Evolutionary conservation across 2,113 vertebrate genomes (phyloP).

Genomic region (Myiagra hebetior): DNA sequence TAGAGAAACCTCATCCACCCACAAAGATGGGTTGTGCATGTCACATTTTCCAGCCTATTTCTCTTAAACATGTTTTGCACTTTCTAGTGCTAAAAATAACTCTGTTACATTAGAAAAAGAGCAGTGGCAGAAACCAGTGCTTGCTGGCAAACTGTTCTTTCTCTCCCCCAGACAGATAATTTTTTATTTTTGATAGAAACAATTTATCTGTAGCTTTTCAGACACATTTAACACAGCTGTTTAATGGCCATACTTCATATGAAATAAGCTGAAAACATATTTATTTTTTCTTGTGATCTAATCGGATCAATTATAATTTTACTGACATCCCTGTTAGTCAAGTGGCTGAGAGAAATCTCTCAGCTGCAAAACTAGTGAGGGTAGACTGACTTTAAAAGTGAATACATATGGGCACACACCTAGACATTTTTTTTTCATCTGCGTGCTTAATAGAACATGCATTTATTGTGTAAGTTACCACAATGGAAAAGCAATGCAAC

Average conservation of each 20-base stretch:
- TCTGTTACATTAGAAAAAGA: not conserved
- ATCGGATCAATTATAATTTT: not conserved
- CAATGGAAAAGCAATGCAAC: not conserved
- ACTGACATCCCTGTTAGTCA: not conserved
- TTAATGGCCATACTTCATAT: not conserved
- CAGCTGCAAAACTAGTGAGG: not conserved
- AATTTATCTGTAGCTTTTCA: not conserved
- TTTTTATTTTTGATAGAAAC: not conserved
- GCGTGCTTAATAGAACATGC: not conserved
- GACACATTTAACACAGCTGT: not conserved
- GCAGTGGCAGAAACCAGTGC: not conserved
- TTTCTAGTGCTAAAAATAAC: conserved; percentile 58
- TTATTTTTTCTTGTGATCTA: not conserved
- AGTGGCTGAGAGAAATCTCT: not conserved
- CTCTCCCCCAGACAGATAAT: not conserved
- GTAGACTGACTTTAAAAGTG: not conserved
- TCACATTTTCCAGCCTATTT: conserved; percentile 65
- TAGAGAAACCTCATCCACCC: conserved; percentile 31
- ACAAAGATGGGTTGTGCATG: conserved; percentile 48
- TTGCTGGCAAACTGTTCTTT: not conserved
- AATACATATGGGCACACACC: accelerated
- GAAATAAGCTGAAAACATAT: not conserved
- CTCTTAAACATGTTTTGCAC: conserved; percentile 55
- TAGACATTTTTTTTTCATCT: not conserved
- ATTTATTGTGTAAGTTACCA: not conserved